These are phyloP conservation scores for Netelia melanura DNA, from an alignment of 2,888 invertebrate species.

Conservation along the genomic window DNA sequence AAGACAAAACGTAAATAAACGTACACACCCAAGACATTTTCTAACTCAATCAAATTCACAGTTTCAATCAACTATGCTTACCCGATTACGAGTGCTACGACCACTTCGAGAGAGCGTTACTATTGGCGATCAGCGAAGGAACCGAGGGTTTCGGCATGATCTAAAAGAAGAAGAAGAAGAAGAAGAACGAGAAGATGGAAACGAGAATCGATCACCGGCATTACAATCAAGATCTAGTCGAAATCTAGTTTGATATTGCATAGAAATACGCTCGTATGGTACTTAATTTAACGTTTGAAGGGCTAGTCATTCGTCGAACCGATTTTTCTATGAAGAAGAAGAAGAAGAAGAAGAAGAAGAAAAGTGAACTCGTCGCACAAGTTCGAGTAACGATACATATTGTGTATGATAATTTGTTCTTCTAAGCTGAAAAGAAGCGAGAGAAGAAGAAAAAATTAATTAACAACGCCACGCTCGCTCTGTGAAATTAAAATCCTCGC, in stretches of 20 bases:
- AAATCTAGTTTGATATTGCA: conserved; percentile 66
- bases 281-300: conserved; percentile 67
- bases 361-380: conserved; percentile 31
- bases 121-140: conserved; percentile 97
- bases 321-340: conserved; percentile 34
- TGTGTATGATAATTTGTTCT: conserved; percentile 41
- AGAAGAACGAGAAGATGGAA: background rate
- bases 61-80: conserved; percentile 97
- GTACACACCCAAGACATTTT: background rate
- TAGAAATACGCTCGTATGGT: conserved; percentile 55
- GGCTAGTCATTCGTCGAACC: conserved; percentile 52
- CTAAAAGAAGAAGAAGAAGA: conserved; percentile 78
- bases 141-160: conserved; percentile 96
- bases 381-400: conserved; percentile 46
- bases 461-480: conserved; percentile 23
- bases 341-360: background rate
- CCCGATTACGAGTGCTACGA: conserved; percentile 98
- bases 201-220: conserved; percentile 60
- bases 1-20: background rate
- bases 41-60: conserved; percentile 79
- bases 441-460: conserved; percentile 36
- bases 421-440: conserved; percentile 31
- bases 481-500: conserved; percentile 24
- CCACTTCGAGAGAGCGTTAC: conserved; percentile 95
- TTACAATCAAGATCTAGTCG: conserved; percentile 71